These are phyloP conservation scores for Eptesicus fuscus DNA, from an alignment of 2,113 vertebrate genomes.

Conservation along the genomic window DNA sequence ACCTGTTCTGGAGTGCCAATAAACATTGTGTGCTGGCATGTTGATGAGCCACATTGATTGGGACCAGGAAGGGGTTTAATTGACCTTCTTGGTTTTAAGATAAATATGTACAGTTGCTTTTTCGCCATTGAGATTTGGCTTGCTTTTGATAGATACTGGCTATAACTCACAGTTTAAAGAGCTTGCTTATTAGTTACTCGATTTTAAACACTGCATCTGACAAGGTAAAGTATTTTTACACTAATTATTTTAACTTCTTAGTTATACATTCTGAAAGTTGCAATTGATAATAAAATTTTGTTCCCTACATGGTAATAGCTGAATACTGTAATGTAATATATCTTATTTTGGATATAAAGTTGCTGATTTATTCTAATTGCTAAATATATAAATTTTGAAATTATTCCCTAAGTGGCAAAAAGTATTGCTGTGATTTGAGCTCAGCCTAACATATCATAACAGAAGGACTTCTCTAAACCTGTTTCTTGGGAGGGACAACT, in stretches of 20 bases:
- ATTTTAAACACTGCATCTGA: neutral
- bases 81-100: slow-evolving; percentile 52
- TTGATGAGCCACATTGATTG: neutral
- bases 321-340: neutral
- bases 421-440: neutral
- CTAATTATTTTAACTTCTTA: slow-evolving; percentile 21
- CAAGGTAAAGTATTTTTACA: slow-evolving; percentile 14
- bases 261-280: slow-evolving; percentile 11
- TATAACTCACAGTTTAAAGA: slow-evolving; percentile 8
- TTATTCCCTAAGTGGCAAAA: slow-evolving; percentile 3
- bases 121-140: slow-evolving; percentile 62
- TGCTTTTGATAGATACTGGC: slow-evolving; percentile 34
- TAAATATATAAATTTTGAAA: slow-evolving; percentile 36
- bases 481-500: neutral
- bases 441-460: neutral
- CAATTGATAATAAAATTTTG: slow-evolving; percentile 31
- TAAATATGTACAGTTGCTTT: slow-evolving; percentile 72
- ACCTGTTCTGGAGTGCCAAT: neutral
- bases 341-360: slow-evolving; percentile 10
- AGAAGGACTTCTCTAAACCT: neutral
- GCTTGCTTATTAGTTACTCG: slow-evolving; percentile 12
- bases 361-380: slow-evolving; percentile 27
- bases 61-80: neutral
- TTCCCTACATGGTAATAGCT: neutral
- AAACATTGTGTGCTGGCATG: neutral